phyloP scores from a whole-genome alignment of 2,113 vertebrate species.

The Bucco capensis region DNA sequence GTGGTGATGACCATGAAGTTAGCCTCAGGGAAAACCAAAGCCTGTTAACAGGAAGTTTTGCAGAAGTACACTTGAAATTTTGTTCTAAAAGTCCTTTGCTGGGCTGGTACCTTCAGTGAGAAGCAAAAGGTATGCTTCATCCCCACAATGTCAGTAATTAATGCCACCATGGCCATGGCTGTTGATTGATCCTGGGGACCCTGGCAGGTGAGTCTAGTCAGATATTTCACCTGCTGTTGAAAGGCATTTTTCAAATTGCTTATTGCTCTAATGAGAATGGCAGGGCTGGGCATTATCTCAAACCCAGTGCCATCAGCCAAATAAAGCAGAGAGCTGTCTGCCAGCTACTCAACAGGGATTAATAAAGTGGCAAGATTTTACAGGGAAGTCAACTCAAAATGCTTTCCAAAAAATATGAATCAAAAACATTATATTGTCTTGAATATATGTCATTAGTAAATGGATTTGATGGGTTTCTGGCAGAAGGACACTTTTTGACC shows the following conservation, averaged over 20 bases:
- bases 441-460: background rate
- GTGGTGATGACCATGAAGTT: background rate
- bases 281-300: conserved; percentile 20
- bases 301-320: conserved; percentile 15
- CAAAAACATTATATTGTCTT: background rate
- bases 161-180: background rate
- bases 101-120: background rate
- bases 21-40: background rate
- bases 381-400: conserved; percentile 28
- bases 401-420: conserved; percentile 18
- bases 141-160: background rate
- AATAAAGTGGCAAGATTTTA: background rate
- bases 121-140: background rate
- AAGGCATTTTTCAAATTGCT: background rate
- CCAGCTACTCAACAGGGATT: conserved; percentile 43
- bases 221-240: background rate
- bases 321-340: conserved; percentile 16
- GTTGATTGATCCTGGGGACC: background rate
- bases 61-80: background rate
- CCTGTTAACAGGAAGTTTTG: background rate
- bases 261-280: background rate
- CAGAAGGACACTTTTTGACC: background rate
- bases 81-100: background rate
- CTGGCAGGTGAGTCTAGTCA: background rate
- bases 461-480: conserved; percentile 28